Conservation (phyloP, 1,140 invertebrate genomes). For the Coelopa frigida region DNA sequence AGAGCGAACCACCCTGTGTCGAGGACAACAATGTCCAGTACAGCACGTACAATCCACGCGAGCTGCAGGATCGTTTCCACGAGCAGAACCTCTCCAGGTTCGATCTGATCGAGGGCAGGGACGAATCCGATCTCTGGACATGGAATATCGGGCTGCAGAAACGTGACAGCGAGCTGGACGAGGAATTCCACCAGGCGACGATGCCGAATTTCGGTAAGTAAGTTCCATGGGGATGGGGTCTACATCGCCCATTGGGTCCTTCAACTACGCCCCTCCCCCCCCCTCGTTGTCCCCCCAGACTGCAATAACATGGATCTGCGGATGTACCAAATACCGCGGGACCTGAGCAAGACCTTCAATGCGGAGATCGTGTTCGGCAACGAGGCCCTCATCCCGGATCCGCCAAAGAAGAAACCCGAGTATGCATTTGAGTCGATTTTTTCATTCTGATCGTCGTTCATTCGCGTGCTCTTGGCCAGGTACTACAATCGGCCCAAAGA, state of each 20-base stretch:
- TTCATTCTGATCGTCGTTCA: neutral
- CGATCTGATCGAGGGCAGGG: slow-evolving; percentile 33
- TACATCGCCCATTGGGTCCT: neutral
- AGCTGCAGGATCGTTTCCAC: slow-evolving; percentile 30
- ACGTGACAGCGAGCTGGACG: slow-evolving; percentile 27
- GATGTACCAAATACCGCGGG: slow-evolving; percentile 31
- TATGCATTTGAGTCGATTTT: neutral
- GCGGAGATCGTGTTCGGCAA: slow-evolving; percentile 36
- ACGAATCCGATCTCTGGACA: slow-evolving; percentile 31
- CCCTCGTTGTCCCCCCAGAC: slow-evolving; percentile 17
- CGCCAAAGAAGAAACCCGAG: neutral
- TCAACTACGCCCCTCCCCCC: too few relatives aligned
- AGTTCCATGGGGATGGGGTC: neutral
- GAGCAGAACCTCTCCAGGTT: slow-evolving; percentile 27
- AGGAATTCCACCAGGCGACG: slow-evolving; percentile 24
- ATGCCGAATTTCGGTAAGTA: slow-evolving; percentile 32
- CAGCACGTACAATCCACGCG: slow-evolving; percentile 31
- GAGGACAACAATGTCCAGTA: slow-evolving; percentile 10
- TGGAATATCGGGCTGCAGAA: slow-evolving; percentile 32
- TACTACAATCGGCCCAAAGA: slow-evolving; percentile 28
- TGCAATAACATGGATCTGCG: slow-evolving; percentile 24
- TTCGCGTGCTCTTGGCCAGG: too few relatives aligned
- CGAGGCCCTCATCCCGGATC: slow-evolving; percentile 27
- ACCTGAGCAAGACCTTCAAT: slow-evolving; percentile 32
- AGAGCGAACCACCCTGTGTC: slow-evolving; percentile 26